These are phyloP conservation scores for Sialia sialis DNA, from an alignment of 2,113 vertebrate genomes.

Conservation along the genomic window DNA sequence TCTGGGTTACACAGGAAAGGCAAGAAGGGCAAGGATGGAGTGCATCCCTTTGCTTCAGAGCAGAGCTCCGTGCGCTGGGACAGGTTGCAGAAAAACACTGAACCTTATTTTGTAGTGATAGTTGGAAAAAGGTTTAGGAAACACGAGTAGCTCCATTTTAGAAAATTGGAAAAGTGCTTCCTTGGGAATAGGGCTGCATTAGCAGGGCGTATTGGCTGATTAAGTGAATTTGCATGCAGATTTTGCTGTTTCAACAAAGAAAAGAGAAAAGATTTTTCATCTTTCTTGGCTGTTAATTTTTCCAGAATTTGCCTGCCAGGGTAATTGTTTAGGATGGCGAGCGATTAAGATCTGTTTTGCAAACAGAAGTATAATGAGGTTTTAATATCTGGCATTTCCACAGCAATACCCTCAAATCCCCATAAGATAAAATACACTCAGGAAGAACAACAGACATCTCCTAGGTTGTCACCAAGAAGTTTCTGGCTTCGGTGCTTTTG, in stretches of 20 bases:
- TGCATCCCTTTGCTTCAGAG: background rate
- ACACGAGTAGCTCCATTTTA: background rate
- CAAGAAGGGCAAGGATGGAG: background rate
- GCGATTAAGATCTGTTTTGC: slow-evolving; percentile 21
- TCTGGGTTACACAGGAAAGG: background rate
- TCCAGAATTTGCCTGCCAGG: slow-evolving; percentile 30
- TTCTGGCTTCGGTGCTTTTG: background rate
- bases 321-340: background rate
- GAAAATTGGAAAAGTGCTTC: background rate
- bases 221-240: background rate
- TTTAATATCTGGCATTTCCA: slow-evolving; percentile 52
- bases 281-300: slow-evolving; percentile 6
- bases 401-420: background rate
- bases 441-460: slow-evolving; percentile 21
- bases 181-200: background rate
- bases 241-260: slow-evolving; percentile 19
- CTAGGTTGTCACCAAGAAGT: slow-evolving; percentile 25
- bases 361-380: slow-evolving; percentile 38
- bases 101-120: background rate
- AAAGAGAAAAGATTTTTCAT: slow-evolving; percentile 14
- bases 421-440: slow-evolving; percentile 17
- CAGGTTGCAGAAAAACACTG: background rate
- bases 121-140: background rate
- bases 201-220: background rate
- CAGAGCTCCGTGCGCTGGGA: background rate